Conservation (phyloP, 1,140 invertebrate genomes). For the Orchesella cincta region DNA sequence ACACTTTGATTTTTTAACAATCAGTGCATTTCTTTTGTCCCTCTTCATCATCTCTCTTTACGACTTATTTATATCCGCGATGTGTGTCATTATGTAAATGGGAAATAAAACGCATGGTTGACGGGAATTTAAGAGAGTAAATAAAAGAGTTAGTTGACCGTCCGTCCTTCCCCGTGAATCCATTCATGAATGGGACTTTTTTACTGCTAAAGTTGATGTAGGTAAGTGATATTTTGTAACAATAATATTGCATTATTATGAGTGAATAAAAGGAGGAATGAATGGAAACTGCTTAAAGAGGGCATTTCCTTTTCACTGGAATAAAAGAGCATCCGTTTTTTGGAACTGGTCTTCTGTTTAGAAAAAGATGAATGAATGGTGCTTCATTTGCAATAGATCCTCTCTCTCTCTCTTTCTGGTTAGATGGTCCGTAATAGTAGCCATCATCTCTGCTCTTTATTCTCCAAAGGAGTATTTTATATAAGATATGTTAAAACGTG, state of each 20-base stretch:
- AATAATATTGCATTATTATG: conserved; percentile 18
- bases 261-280: background rate
- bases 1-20: conserved; percentile 16
- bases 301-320: conserved; percentile 28
- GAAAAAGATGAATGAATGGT: no score
- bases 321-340: conserved; percentile 13
- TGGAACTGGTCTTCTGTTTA: background rate
- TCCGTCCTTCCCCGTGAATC: background rate
- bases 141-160: conserved; percentile 9
- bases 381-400: no score
- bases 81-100: conserved; percentile 15
- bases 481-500: no score
- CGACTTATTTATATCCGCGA: background rate
- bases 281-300: conserved; percentile 21
- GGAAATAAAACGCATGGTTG: background rate
- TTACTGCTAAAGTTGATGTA: conserved; percentile 24
- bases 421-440: no score
- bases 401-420: no score
- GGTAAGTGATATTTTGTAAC: conserved; percentile 23
- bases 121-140: background rate
- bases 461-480: no score
- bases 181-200: background rate
- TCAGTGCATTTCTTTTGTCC: background rate
- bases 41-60: conserved; percentile 12
- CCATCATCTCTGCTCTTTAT: no score